phyloP scores from a whole-genome alignment of 2,113 vertebrate genomes.

The Corythaeola cristata region DNA sequence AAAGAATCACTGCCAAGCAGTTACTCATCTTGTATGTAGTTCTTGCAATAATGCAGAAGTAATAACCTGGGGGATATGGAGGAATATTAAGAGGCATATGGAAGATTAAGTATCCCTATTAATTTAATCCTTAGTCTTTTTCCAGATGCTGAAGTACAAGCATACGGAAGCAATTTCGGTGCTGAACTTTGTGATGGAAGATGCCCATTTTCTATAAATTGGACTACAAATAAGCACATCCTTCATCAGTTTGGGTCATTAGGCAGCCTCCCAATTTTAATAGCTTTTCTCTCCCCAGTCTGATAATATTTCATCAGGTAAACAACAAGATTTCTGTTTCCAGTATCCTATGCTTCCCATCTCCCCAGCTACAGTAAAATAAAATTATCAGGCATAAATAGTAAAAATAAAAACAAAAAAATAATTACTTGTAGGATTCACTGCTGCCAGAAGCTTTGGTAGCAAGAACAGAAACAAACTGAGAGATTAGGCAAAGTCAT shows the following conservation, averaged over 20 bases:
- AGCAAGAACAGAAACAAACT: not conserved
- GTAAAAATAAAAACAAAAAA: not conserved
- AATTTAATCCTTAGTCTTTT: slow-evolving; percentile 46
- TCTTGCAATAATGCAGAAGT: slow-evolving; percentile 7
- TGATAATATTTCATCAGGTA: not conserved
- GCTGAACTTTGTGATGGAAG: slow-evolving; percentile 28
- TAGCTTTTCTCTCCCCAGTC: not conserved
- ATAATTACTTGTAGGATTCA: not conserved
- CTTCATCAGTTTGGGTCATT: not conserved
- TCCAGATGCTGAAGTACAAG: slow-evolving; percentile 45
- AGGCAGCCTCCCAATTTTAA: not conserved
- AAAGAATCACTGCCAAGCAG: not conserved
- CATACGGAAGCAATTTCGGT: slow-evolving; percentile 44
- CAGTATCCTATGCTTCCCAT: not conserved
- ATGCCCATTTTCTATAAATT: slow-evolving; percentile 42
- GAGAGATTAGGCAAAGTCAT: not conserved
- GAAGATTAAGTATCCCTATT: slow-evolving; percentile 55
- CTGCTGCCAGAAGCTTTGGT: not conserved
- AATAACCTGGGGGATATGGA: slow-evolving; percentile 29
- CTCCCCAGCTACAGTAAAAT: not conserved
- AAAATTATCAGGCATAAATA: not conserved
- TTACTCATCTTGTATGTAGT: not conserved
- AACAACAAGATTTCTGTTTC: not conserved
- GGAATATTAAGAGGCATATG: slow-evolving; percentile 8
- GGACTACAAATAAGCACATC: slow-evolving; percentile 14